Conservation (phyloP, 1,140 invertebrate genomes). For the Sweltsa coloradensis region DNA sequence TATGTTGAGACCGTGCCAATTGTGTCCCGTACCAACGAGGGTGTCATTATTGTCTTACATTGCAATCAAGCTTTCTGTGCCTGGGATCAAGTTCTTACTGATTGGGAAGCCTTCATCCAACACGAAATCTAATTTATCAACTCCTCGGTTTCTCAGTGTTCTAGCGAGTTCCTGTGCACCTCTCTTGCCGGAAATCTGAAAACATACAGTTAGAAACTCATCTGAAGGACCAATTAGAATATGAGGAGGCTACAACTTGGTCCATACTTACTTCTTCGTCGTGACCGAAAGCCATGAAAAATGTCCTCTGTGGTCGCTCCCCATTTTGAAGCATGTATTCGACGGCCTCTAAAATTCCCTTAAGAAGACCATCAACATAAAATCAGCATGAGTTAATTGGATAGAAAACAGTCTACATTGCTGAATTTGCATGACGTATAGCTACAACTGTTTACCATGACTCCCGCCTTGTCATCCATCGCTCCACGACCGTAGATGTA, state of each 20-base stretch:
- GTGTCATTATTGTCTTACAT: slow-evolving; percentile 24
- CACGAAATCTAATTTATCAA: slow-evolving; percentile 35
- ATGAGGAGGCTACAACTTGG: too few relatives aligned
- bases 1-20: background rate
- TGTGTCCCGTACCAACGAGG: background rate
- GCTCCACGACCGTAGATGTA: slow-evolving; percentile 43
- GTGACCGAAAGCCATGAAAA: slow-evolving; percentile 46
- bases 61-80: slow-evolving; percentile 31
- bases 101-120: slow-evolving; percentile 41
- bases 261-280: slow-evolving; percentile 42
- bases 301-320: slow-evolving; percentile 31
- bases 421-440: too few relatives aligned
- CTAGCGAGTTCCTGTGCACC: slow-evolving; percentile 33
- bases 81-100: slow-evolving; percentile 28
- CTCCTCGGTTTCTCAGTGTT: slow-evolving; percentile 25
- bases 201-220: too few relatives aligned
- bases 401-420: background rate
- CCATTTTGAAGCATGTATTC: slow-evolving; percentile 33
- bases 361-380: slow-evolving; percentile 14
- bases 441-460: slow-evolving; percentile 39
- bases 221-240: too few relatives aligned
- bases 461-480: slow-evolving; percentile 39
- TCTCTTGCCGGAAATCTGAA: slow-evolving; percentile 29
- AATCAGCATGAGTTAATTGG: background rate
- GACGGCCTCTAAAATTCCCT: slow-evolving; percentile 41